Base-by-base conservation (phyloP, 2,797 vertebrate genomes). In the Garrulus glandarius region DNA sequence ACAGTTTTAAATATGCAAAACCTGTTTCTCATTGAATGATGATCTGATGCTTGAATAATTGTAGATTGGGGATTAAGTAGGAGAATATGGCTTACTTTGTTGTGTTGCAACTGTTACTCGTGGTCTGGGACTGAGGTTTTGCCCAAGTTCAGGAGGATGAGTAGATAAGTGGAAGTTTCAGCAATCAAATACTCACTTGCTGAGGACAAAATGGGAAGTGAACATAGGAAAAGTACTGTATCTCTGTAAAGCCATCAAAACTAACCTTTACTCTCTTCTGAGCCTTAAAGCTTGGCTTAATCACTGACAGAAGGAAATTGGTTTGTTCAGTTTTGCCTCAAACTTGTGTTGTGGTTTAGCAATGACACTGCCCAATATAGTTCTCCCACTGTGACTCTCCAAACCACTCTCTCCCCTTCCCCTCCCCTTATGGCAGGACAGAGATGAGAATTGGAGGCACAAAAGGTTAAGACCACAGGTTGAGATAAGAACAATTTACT, bases 1-100 rank as follows among this genome's bases (percentile, higher is more conserved):
- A 93, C 37, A 37, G 36, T 88, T 93, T 84, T 84, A 84, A 87
- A 82, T 92, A 91, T 46, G 13, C 29, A 67, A 61, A 92, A 70
- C 14, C 23, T 61, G 5, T 15, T 76, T 90, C 44, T 82, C 16
- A 41, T 39, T 63, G 74, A 79, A 47, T 39, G 22, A 52, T 60
- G 43, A 57, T 65, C 39, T 88, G 52, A 23, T 65, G 47, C n/a
- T 60, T 79, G 29, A 76, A 18, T 78, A 84, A 76, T 32, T 34
- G n/a, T 72, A 65, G 49, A n/a, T 18, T 68, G 47, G 44, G 32
- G 27, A 74, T 39, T 89, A 20, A 89, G 53, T 15, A 70, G 27
- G 59, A 78, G 52, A 78, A 55, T 75, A 59, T 13, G 12, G 8
- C 4, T 88, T 23, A 15, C 27, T 63, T 82, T 30, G 15, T 60